Evolutionary conservation across 2,113 vertebrate genomes (phyloP).

Genomic region (Pygoscelis adeliae): DNA sequence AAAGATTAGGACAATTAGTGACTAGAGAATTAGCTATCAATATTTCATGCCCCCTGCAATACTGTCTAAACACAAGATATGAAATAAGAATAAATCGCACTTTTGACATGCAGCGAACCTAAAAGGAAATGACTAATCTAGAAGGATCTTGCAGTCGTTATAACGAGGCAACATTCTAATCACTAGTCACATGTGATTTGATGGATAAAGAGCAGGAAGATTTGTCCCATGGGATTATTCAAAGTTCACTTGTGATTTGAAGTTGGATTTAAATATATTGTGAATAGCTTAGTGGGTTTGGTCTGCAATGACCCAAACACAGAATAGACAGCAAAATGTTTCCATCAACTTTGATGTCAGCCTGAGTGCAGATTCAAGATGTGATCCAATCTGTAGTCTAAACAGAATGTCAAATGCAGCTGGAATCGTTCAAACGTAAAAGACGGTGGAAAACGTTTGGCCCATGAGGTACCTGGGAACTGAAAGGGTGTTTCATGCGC

Average conservation of each 20-base stretch:
- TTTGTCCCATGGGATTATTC: not conserved
- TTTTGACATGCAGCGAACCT: not conserved
- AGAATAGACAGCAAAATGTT: not conserved
- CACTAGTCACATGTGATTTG: not conserved
- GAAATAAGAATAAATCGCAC: constrained; percentile 47
- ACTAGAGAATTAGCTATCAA: constrained; percentile 40
- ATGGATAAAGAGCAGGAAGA: not conserved
- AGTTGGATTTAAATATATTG: not conserved
- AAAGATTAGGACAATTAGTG: not conserved
- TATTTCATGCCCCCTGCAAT: constrained; percentile 55
- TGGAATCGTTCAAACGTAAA: not conserved
- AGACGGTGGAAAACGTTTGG: not conserved
- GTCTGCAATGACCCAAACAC: not conserved
- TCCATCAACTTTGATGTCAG: not conserved
- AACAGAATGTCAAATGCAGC: not conserved
- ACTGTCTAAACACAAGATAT: constrained; percentile 57
- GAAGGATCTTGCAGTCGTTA: not conserved
- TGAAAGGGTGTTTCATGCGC: not conserved
- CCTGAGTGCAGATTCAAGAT: not conserved
- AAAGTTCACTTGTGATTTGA: not conserved
- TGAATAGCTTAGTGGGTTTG: not conserved
- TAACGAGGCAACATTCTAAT: not conserved
- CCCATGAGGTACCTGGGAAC: not conserved
- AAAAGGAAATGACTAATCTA: not conserved
- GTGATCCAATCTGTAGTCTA: not conserved